phyloP scores from a whole-genome alignment of 2,888 invertebrate species.

The Andricus curvator region DNA sequence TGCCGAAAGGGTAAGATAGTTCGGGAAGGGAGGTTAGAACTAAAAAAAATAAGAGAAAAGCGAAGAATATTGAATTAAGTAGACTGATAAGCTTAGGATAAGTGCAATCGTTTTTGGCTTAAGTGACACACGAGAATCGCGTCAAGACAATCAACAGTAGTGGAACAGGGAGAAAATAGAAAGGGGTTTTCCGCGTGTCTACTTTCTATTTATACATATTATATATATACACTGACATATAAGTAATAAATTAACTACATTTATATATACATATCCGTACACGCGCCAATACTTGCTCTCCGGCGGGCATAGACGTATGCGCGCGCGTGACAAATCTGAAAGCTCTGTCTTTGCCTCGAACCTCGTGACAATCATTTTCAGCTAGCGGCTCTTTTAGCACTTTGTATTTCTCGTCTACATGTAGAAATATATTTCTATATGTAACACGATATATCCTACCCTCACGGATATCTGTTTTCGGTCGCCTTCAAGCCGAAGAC shows the following conservation, averaged over 20 bases:
- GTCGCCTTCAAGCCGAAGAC: background rate
- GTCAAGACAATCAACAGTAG: conserved; percentile 76
- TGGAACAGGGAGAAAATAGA: conserved; percentile 46
- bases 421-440: conserved; percentile 41
- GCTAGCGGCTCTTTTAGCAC: conserved; percentile 60
- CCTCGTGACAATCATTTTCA: conserved; percentile 74
- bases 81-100: conserved; percentile 14
- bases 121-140: conserved; percentile 68
- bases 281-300: conserved; percentile 52
- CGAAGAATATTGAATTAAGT: background rate
- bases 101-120: conserved; percentile 25
- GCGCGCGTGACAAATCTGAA: conserved; percentile 58
- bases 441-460: conserved; percentile 6
- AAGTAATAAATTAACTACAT: conserved; percentile 49
- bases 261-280: conserved; percentile 60
- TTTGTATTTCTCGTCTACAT: conserved; percentile 47
- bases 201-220: conserved; percentile 59
- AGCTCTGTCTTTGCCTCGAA: conserved; percentile 45
- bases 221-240: conserved; percentile 50
- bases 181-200: conserved; percentile 53
- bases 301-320: conserved; percentile 22
- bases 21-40: conserved; percentile 10
- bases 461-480: background rate
- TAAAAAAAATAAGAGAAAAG: background rate
- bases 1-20: background rate